Base-by-base conservation (phyloP, 2,888 invertebrate species). In the Dysmachus trigonus region DNA sequence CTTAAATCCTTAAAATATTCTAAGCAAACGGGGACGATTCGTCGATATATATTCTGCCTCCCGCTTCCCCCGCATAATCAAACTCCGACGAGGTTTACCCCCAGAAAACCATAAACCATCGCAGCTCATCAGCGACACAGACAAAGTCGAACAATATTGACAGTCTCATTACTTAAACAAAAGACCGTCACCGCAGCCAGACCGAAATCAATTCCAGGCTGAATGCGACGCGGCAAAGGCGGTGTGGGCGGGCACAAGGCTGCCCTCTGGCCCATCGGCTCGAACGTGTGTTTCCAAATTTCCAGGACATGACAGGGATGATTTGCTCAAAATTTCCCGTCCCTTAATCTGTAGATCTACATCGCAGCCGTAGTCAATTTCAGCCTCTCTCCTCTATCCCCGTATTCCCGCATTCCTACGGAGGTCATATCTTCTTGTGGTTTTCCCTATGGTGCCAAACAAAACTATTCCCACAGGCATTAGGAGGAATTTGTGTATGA, bases 261-360 rank as follows among this genome's bases (percentile, higher is more conserved):
- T 13, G 6, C 4, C 30, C 7, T 51, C n/a, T 73, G 31, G 2
- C 31, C n/a, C 73, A 31, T 13, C 5, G 10, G 73, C 18, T 33
- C 71, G 22, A 22, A 62, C 15, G 82, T 53, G 35, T 82, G 22
- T 22, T 35, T 35, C 27, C 33, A 71, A 62, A 82, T 82, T 82
- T 53, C 71, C 71, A 82, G 31, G 82, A 82, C 82, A 82, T 71
- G 82, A 82, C 82, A 82, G 22, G 71, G 71, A 82, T 82, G 53
- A 82, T 82, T 82, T 82, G 82, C 71, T 62, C 82, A 71, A 82
- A 82, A 82, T 62, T 82, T 82, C 82, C 33, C 71, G n/a, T 82
- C 71, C 82, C 27, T 62, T 82, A 82, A 82, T 82, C 82, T 82
- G 47, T 18, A 82, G 35, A 82, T 62, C 62, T 38, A 62, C 62